Percentiles rank a stretch among this genome's conserved stretches.
Conservation (phyloP, 2,113 vertebrate species). For the Castor canadensis region DNA sequence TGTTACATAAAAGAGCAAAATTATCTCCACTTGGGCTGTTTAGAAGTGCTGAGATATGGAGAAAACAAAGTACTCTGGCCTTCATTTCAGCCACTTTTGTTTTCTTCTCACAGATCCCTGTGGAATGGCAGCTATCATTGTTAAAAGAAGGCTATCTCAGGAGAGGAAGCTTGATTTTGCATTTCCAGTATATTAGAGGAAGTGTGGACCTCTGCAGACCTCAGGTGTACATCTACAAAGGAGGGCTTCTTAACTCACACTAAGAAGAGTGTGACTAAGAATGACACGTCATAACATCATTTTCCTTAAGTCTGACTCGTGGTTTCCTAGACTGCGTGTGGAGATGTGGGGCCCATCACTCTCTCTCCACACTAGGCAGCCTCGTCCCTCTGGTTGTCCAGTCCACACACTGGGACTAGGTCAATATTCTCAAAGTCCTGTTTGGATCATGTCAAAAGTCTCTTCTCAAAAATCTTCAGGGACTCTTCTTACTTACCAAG, state of each 20-base stretch:
- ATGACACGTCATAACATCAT: not conserved
- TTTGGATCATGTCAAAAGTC: not conserved
- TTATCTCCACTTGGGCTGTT: not conserved
- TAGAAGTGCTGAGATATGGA: not conserved
- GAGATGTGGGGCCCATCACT: not conserved
- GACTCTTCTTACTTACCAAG: not conserved
- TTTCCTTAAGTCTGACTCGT: not conserved
- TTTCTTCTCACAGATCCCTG: not conserved
- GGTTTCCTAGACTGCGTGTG: not conserved
- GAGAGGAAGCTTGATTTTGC: not conserved
- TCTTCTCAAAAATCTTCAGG: not conserved
- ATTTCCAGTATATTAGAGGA: not conserved
- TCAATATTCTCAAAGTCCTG: not conserved
- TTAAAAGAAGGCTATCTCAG: not conserved
- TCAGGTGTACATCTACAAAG: not conserved
- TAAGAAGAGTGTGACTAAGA: not conserved
- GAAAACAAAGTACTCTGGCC: not conserved
- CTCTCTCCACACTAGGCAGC: not conserved
- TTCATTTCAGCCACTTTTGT: not conserved
- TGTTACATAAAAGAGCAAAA: not conserved
- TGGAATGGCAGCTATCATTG: not conserved
- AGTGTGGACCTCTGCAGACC: not conserved
- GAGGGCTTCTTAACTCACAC: not conserved
- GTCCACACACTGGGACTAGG: no score
- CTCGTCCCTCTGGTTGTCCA: not conserved